phyloP scores from a whole-genome alignment of 2,888 invertebrate genomes.

The Yponomeuta malinellus region DNA sequence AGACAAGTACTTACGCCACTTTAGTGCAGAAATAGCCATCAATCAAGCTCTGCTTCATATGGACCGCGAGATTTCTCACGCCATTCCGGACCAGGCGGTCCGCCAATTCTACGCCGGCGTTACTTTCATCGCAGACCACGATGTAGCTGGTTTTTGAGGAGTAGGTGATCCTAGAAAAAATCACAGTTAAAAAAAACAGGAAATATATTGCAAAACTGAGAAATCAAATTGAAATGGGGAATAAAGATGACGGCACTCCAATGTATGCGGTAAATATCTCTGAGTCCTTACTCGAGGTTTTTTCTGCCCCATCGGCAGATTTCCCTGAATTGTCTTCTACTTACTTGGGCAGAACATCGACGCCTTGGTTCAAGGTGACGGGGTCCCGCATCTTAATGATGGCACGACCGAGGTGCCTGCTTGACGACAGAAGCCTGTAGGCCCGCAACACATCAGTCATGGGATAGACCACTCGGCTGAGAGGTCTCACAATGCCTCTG shows the following conservation, averaged over 20 bases:
- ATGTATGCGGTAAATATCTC: too few species aligned
- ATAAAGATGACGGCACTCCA: too few species aligned
- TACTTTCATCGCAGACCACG: conserved; percentile 36
- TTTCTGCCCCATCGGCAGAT: too few species aligned
- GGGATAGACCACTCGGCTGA: conserved; percentile 78
- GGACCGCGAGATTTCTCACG: conserved; percentile 36
- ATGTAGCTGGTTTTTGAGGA: conserved; percentile 32
- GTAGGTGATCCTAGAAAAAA: conserved; percentile 31
- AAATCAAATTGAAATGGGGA: too few species aligned
- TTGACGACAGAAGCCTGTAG: conserved; percentile 76
- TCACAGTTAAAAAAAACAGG: neutral
- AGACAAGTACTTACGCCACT: conserved; percentile 33
- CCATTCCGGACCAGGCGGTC: conserved; percentile 38
- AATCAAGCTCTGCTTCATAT: conserved; percentile 29
- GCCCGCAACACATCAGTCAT: conserved; percentile 79
- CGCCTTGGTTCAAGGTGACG: conserved; percentile 25
- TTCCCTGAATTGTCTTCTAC: too few species aligned
- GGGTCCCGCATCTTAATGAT: conserved; percentile 36
- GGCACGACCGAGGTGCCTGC: conserved; percentile 76
- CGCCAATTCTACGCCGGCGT: conserved; percentile 36
- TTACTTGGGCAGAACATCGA: conserved; percentile 34
- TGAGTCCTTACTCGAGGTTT: too few species aligned
- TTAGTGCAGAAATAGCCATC: conserved; percentile 38
- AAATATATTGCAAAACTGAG: too few species aligned
- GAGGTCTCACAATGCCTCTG: conserved; percentile 80